These are phyloP conservation scores for Epinephelus lanceolatus DNA, from an alignment of 2,113 vertebrate genomes.

Conservation along the genomic window DNA sequence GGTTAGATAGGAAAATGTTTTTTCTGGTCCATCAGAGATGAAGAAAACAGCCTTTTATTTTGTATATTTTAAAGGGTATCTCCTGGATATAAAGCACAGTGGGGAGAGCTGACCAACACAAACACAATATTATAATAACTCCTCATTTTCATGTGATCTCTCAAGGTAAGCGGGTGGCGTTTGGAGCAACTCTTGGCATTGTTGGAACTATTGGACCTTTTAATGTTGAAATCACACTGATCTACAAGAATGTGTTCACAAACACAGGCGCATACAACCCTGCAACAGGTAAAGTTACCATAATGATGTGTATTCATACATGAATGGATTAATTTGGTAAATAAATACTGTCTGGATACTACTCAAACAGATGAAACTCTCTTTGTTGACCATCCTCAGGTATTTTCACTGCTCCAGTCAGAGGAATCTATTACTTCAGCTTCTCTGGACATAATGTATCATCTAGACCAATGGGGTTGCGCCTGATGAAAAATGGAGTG, in stretches of 20 bases:
- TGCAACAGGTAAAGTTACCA: conserved; percentile 30
- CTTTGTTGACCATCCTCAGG: conserved; percentile 39
- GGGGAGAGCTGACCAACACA: no score
- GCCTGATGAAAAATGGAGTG: conserved; percentile 58
- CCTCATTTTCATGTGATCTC: neutral
- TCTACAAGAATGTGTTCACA: conserved; percentile 28
- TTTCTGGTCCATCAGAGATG: neutral
- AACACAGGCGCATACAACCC: conserved; percentile 58
- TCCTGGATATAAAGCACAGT: no score
- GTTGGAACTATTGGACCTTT: conserved; percentile 24
- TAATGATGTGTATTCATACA: no score
- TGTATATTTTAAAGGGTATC: no score
- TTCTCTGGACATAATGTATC: conserved; percentile 25
- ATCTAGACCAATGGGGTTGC: conserved; percentile 3
- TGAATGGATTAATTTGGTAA: no score
- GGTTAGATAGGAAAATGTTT: neutral
- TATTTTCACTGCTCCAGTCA: conserved; percentile 66
- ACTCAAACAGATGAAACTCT: neutral
- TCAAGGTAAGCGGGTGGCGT: conserved; percentile 22
- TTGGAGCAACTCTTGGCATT: conserved; percentile 23
- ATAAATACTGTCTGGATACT: no score
- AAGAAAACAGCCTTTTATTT: neutral
- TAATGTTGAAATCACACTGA: conserved; percentile 29
- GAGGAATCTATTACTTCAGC: conserved; percentile 65
- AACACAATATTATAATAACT: neutral